Percentiles rank a stretch among this genome's conserved stretches.
Conservation (phyloP, 2,797 vertebrate genomes). For the Australoheros facetus region DNA sequence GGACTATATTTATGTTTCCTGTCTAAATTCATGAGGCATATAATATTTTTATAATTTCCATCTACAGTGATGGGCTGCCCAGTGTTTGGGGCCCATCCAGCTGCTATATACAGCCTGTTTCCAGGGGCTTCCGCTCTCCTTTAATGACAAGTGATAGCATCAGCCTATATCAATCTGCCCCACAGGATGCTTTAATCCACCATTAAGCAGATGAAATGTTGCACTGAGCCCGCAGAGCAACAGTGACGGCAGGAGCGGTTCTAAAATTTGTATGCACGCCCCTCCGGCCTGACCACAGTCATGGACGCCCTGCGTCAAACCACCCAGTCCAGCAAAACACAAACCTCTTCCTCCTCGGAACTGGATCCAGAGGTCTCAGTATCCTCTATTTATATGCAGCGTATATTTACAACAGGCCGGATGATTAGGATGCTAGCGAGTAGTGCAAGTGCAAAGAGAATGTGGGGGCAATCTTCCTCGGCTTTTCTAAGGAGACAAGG, state of each 20-base stretch:
- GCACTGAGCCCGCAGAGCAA: slow-evolving; percentile 55
- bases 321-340: slow-evolving; percentile 67
- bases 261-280: slow-evolving; percentile 58
- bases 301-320: slow-evolving; percentile 65
- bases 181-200: slow-evolving; percentile 72
- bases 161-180: slow-evolving; percentile 63
- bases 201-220: slow-evolving; percentile 69
- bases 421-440: slow-evolving; percentile 79
- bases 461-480: slow-evolving; percentile 46
- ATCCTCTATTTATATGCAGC: slow-evolving; percentile 82
- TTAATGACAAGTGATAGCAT: slow-evolving; percentile 61
- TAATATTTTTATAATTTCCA: slow-evolving; percentile 64
- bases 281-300: slow-evolving; percentile 71
- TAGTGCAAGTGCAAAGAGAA: slow-evolving; percentile 68
- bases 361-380: slow-evolving; percentile 79
- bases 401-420: slow-evolving; percentile 79
- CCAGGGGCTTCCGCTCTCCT: slow-evolving; percentile 62
- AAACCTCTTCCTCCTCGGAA: slow-evolving; percentile 73
- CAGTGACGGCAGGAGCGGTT: slow-evolving; percentile 60
- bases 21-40: slow-evolving; percentile 43
- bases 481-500: slow-evolving; percentile 66
- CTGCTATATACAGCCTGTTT: slow-evolving; percentile 80
- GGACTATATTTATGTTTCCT: slow-evolving; percentile 23
- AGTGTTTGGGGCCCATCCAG: slow-evolving; percentile 67
- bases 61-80: slow-evolving; percentile 57